phyloP scores from a whole-genome alignment of 2,113 vertebrate species.

The Neodon shergylaensis region DNA sequence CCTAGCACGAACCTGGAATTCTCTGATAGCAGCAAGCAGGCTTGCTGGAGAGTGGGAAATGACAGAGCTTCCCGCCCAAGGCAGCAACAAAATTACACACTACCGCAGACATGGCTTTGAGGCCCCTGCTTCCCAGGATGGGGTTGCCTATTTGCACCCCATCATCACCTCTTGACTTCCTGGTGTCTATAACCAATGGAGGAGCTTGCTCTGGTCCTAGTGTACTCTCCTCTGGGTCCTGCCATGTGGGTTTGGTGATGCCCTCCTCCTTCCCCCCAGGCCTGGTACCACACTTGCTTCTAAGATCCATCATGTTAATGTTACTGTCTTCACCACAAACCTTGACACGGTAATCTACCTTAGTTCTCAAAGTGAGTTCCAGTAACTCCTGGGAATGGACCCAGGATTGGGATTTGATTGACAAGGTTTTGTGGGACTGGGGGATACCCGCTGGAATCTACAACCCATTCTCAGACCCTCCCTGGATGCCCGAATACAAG shows the following conservation, averaged over 20 bases:
- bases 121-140: background rate
- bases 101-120: too few species aligned
- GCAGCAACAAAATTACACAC: background rate
- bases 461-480: background rate
- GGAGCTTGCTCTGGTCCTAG: background rate
- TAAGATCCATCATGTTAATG: background rate
- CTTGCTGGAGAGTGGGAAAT: accelerated
- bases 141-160: background rate
- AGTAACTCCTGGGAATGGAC: background rate
- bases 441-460: background rate
- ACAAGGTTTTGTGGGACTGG: background rate
- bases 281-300: background rate
- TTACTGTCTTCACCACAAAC: background rate
- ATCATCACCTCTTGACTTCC: background rate
- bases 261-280: too few species aligned
- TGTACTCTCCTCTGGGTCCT: background rate
- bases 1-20: background rate
- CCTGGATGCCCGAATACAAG: background rate
- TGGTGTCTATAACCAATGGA: background rate
- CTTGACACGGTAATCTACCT: background rate
- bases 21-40: background rate
- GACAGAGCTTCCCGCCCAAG: too few species aligned
- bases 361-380: background rate
- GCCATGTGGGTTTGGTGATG: background rate
- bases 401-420: background rate